Evolutionary conservation across 2,888 invertebrate species (phyloP), one percentile per base, ranked within the genome.

Genomic region (Apodemia mormo): DNA sequence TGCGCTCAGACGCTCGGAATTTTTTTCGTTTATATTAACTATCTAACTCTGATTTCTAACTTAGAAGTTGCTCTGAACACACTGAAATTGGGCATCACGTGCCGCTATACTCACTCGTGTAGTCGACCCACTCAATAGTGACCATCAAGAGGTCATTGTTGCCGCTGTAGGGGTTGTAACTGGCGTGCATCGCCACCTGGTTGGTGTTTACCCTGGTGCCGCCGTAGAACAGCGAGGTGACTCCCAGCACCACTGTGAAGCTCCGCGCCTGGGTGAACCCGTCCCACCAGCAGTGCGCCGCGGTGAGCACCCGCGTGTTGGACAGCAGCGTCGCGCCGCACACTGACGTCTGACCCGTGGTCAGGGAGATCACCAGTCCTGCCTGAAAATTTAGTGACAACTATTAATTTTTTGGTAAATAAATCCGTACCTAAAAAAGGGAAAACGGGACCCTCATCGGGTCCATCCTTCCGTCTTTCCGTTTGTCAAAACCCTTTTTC

Each of bases 231-330:
- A 92, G 81, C 2, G 83, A 86, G 0, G 85, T 67, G 3, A 91
- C 89, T 0, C 92, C 92, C 0, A 92, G 82, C 0, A 92, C 91
- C 1, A 89, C 71, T 6, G 87, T 88, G 76, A 92, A 90, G 66
- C 75, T 74, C 0, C 66, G 78, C 0, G 89, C 89, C 70, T 85
- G 88, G 70, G 73, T 84, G 68, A 81, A 73, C 0, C 92, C 92
- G 7, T 92, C 92, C 80, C 82, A 88, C 92, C 91, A 92, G 78
- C 92, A 92, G 68, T 92, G 92, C 0, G 90, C 92, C 1, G 92
- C 92, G 0, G 91, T 90, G 1, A 92, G 76, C 9, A 91, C 82
- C 8, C 87, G 76, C 0, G 81, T 89, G 58, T 78, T 77, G 7
- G 91, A 90, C 40, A 92, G 72, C 3, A 92, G 79, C 1, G 89